phyloP scores from a whole-genome alignment of 1,140 invertebrate species.

The Dendroctonus ponderosae region DNA sequence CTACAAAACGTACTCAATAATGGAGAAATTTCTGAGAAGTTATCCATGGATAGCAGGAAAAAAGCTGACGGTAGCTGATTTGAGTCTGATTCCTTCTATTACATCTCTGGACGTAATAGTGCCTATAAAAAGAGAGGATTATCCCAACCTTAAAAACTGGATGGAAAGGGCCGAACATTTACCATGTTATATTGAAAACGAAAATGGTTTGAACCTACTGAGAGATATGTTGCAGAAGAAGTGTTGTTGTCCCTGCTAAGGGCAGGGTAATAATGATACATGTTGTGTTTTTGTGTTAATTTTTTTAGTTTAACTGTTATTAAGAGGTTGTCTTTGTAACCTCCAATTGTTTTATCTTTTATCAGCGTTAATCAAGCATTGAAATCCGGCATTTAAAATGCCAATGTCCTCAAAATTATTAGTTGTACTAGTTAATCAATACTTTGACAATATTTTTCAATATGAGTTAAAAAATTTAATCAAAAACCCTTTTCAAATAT shows the following conservation, averaged over 20 bases:
- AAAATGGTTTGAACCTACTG: constrained; percentile 32
- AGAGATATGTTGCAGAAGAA: constrained; percentile 23
- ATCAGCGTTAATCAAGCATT: not conserved
- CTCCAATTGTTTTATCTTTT: not conserved
- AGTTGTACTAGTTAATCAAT: no score
- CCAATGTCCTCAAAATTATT: no score
- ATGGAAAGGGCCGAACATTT: constrained; percentile 36
- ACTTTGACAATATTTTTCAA: no score
- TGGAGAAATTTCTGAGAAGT: constrained; percentile 31
- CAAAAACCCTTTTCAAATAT: no score
- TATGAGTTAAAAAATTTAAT: no score
- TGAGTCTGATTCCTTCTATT: constrained; percentile 45
- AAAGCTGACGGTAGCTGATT: constrained; percentile 56
- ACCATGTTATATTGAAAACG: constrained; percentile 38
- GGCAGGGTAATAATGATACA: not conserved
- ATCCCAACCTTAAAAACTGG: constrained; percentile 40
- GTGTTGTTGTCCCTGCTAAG: constrained; percentile 33
- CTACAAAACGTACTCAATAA: constrained; percentile 24
- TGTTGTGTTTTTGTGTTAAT: not conserved
- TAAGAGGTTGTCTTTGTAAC: not conserved
- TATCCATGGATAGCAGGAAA: constrained; percentile 45
- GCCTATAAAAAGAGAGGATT: constrained; percentile 36
- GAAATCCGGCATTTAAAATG: no score
- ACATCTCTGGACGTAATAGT: constrained; percentile 47
- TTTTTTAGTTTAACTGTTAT: not conserved